A percentile compares a stretch with the other conserved stretches of the same genome.
phyloP scores from a whole-genome alignment of 1,140 invertebrate species.

The Trialeurodes vaporariorum region DNA sequence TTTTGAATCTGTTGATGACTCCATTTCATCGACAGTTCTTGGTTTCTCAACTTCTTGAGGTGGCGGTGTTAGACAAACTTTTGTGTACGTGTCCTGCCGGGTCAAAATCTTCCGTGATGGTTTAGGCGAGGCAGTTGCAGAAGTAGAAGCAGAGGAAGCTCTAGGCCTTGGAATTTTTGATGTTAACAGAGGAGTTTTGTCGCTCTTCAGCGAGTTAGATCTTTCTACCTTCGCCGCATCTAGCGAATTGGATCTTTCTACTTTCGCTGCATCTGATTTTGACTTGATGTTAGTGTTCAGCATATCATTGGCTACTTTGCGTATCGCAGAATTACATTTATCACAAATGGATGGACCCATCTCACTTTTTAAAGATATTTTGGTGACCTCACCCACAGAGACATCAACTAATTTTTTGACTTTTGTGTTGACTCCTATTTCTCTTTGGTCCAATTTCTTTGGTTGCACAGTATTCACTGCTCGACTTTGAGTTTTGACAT shows the following conservation, averaged over 20 bases:
- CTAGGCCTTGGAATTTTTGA: constrained; percentile 21
- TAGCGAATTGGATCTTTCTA: neutral
- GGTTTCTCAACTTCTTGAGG: neutral
- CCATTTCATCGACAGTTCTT: neutral
- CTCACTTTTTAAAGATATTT: neutral
- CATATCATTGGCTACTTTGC: constrained; percentile 40
- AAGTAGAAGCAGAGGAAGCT: constrained; percentile 6
- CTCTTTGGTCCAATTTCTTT: constrained; percentile 28
- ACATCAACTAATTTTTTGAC: constrained; percentile 39
- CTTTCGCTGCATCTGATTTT: neutral
- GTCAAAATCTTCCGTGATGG: constrained; percentile 14
- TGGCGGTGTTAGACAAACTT: neutral
- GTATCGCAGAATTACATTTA: constrained; percentile 49
- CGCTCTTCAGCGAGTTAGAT: constrained; percentile 13
- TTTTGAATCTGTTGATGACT: neutral
- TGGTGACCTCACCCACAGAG: constrained; percentile 38
- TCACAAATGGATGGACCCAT: constrained; percentile 44
- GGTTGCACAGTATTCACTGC: constrained; percentile 32
- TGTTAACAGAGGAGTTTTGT: constrained; percentile 14
- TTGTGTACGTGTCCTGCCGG: constrained; percentile 24
- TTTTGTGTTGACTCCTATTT: constrained; percentile 38
- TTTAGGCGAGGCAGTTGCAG: constrained; percentile 7
- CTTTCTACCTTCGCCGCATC: neutral
- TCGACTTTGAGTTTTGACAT: constrained; percentile 26
- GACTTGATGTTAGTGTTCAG: constrained; percentile 24